These are phyloP conservation scores for Branchipolynoe longqiensis DNA, from an alignment of 2,888 invertebrate genomes.

Conservation along the genomic window DNA sequence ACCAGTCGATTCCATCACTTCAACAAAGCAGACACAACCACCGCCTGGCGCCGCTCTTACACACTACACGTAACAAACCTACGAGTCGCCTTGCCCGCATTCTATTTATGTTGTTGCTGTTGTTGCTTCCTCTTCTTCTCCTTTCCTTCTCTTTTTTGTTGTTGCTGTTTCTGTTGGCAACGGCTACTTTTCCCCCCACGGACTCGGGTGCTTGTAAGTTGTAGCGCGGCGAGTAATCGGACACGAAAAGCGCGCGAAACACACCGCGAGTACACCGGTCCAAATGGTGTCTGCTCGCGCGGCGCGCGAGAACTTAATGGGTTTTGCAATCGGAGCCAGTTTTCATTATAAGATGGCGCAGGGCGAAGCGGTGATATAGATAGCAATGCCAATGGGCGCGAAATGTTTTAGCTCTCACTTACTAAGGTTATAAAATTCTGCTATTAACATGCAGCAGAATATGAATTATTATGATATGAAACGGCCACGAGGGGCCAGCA, in stretches of 20 bases:
- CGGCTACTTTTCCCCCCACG: too few relatives aligned
- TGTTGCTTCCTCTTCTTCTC: background rate
- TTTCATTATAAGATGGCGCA: slow-evolving; percentile 28
- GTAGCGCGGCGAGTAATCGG: slow-evolving; percentile 13
- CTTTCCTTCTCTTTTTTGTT: background rate
- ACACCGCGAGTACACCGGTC: background rate
- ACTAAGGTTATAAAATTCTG: background rate
- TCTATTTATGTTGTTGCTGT: background rate
- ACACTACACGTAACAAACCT: background rate
- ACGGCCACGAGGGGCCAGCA: too few relatives aligned
- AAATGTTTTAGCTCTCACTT: slow-evolving; percentile 9
- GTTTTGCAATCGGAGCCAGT: slow-evolving; percentile 51
- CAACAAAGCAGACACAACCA: background rate
- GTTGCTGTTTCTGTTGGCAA: too few relatives aligned
- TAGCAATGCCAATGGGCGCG: background rate
- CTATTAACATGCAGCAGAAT: too few relatives aligned
- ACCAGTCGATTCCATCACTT: slow-evolving; percentile 1
- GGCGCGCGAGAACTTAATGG: slow-evolving; percentile 45
- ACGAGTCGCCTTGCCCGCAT: background rate
- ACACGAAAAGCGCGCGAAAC: slow-evolving; percentile 22
- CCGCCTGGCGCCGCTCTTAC: background rate
- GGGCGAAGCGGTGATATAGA: slow-evolving; percentile 30
- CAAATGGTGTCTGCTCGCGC: slow-evolving; percentile 6
- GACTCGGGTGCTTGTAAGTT: too few relatives aligned
- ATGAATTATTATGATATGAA: too few relatives aligned